phyloP scores from a whole-genome alignment of 2,113 vertebrate species.

The Sphaerodactylus townsendi region DNA sequence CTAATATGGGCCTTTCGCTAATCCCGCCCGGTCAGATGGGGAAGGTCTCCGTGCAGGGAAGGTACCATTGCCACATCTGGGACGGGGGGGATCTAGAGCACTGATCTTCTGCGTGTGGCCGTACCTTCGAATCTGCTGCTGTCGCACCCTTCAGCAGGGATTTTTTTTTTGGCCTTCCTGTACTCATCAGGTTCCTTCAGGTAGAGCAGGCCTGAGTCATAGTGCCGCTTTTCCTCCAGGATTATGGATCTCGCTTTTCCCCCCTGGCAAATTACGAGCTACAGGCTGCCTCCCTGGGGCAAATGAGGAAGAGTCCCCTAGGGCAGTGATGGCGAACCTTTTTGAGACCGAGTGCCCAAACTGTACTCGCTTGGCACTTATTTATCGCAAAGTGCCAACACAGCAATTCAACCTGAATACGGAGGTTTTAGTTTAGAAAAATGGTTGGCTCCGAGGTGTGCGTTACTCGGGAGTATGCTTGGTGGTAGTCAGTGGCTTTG shows the following conservation, averaged over 20 bases:
- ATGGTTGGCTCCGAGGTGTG: no score
- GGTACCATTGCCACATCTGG: rapidly evolving
- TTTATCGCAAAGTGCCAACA: no score
- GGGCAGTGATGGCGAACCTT: no score
- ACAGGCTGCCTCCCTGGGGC: background rate
- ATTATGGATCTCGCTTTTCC: background rate
- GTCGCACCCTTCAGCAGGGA: no score
- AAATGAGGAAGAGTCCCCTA: background rate
- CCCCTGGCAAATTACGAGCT: background rate
- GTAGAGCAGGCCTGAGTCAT: background rate
- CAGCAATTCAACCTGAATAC: no score
- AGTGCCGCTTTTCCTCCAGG: background rate
- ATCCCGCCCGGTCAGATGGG: background rate
- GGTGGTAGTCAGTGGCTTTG: no score
- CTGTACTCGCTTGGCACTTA: no score
- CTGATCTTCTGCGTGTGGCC: background rate
- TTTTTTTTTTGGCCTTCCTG: no score
- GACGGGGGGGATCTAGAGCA: background rate
- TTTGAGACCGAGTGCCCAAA: no score
- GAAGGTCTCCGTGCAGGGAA: background rate
- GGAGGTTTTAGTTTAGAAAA: no score
- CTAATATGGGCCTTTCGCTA: background rate
- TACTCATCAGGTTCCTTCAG: background rate
- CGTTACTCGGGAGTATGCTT: no score
- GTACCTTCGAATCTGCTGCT: background rate